Conservation (phyloP, 2,888 invertebrate genomes). For the Atrina japonica region DNA sequence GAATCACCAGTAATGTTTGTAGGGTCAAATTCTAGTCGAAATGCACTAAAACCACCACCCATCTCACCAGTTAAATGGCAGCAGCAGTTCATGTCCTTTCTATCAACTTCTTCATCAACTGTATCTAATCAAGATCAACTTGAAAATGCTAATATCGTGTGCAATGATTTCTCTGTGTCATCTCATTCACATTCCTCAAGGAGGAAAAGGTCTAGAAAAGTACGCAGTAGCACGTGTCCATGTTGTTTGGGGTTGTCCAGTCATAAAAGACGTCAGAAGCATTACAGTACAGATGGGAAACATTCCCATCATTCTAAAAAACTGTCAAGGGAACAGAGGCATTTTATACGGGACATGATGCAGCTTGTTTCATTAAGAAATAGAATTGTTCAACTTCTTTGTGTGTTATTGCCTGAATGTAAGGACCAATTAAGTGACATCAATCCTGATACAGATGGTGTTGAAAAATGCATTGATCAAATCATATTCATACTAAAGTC, state of each 20-base stretch:
- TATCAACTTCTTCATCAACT: conserved; percentile 27
- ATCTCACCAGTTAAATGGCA: conserved; percentile 41
- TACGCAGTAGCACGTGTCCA: conserved; percentile 33
- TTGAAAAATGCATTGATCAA: conserved; percentile 35
- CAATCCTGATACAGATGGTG: conserved; percentile 40
- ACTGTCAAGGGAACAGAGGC: conserved; percentile 33
- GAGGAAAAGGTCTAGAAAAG: conserved; percentile 33
- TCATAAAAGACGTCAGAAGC: conserved; percentile 25
- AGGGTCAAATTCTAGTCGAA: conserved; percentile 21
- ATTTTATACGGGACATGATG: conserved; percentile 42
- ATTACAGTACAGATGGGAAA: conserved; percentile 11
- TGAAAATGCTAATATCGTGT: conserved; percentile 5
- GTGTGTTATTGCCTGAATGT: conserved; percentile 30
- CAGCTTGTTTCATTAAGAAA: conserved; percentile 40
- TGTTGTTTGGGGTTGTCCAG: conserved; percentile 37
- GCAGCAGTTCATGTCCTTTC: conserved; percentile 47
- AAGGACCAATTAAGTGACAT: conserved; percentile 22
- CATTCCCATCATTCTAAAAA: conserved; percentile 22
- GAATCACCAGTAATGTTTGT: conserved; percentile 25
- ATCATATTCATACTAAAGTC: not conserved
- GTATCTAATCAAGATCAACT: conserved; percentile 13
- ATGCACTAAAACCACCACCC: conserved; percentile 9
- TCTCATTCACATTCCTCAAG: conserved; percentile 24
- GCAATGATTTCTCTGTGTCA: not conserved
- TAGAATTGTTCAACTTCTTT: conserved; percentile 37